Base-by-base conservation (phyloP, 2,797 vertebrate species). In the Rhyacichthys aspro region DNA sequence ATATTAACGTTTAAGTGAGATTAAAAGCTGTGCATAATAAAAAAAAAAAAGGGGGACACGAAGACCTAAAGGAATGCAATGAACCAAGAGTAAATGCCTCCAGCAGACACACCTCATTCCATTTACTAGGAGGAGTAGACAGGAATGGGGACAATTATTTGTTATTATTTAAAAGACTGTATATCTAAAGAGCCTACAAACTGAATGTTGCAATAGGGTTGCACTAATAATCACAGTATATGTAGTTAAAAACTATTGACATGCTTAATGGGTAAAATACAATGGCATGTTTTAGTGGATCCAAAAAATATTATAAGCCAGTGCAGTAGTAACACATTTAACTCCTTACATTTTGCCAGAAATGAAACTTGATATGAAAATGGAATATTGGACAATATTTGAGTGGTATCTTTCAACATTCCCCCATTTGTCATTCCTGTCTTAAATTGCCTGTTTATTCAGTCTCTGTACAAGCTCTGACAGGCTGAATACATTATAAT, bases 91-190 rank as follows among this genome's bases (percentile, higher is more conserved):
- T 45, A 17, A 44, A 72, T 23, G 14, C 55, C 45, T 69, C 11
- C 42, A 39, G 14, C 33, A 10, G 43, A 34, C 54, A 74, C 70
- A 54, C 67, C 66, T 67, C 62, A 84, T 67, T 76, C 69, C 59
- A 54, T 39, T 45, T 39, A 43, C 18, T 8, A 11, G 52, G 34
- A 58, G 17, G 47, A 41, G 37, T 28, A 55, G 37, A 66, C 19
- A 54, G 43, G 55, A 62, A 63, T 37, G 15, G 59, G 34, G 15
- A 37, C n/a, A 37, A 63, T 54, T 46, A 33, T 10, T 28, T n/a
- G n/a, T n/a, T n/a, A n/a, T n/a, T n/a, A n/a, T n/a, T n/a, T n/a
- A n/a, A n/a, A n/a, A n/a, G n/a, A n/a, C n/a, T n/a, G n/a, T n/a
- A n/a, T n/a, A n/a, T n/a, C n/a, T n/a, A n/a, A n/a, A n/a, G n/a